Evolutionary conservation across 2,797 vertebrate genomes (phyloP), one percentile per base, ranked within the genome.

Genomic region (Denticeps clupeoides): DNA sequence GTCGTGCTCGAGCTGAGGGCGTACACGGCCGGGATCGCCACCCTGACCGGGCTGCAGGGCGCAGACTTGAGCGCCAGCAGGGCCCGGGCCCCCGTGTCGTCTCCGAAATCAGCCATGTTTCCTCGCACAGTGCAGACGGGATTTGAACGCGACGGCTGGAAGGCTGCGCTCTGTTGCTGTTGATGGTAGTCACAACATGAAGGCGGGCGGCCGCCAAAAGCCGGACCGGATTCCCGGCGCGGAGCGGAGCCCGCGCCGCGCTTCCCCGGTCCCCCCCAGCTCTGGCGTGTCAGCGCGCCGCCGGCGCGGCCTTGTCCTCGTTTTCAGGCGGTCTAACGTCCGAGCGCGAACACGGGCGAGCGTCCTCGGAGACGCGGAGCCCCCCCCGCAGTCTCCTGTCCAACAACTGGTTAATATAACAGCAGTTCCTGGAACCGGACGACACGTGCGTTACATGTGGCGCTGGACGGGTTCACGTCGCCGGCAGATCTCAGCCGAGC

Each of bases 91-190:
- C 89, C 91, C 59, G 82, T 87, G 76, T 89, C 86, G 67, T 95
- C 90, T 85, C 87, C 85, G 69, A 86, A 88, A 83, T 91, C 91
- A 82, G 87, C 87, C 89, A 91, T 92, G 74, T 88, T 90, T n/a
- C n/a, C n/a, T n/a, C n/a, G n/a, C n/a, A n/a, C n/a, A n/a, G n/a
- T n/a, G n/a, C n/a, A n/a, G n/a, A n/a, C n/a, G n/a, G n/a, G n/a
- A n/a, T n/a, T n/a, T n/a, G n/a, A n/a, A n/a, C n/a, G n/a, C n/a
- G n/a, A n/a, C n/a, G n/a, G 71, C 76, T 81, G 49, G 69, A 72
- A 70, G 69, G 70, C 63, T 70, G 79, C 63, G 58, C 75, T 71
- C 62, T 60, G 72, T 69, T 70, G 74, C 75, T 81, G 70, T 67
- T 69, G 59, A 74, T 53, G 53, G 47, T 58, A 58, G 58, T 63